Conservation (phyloP, 2,888 invertebrate species). For the Epirrhoe alternata region DNA sequence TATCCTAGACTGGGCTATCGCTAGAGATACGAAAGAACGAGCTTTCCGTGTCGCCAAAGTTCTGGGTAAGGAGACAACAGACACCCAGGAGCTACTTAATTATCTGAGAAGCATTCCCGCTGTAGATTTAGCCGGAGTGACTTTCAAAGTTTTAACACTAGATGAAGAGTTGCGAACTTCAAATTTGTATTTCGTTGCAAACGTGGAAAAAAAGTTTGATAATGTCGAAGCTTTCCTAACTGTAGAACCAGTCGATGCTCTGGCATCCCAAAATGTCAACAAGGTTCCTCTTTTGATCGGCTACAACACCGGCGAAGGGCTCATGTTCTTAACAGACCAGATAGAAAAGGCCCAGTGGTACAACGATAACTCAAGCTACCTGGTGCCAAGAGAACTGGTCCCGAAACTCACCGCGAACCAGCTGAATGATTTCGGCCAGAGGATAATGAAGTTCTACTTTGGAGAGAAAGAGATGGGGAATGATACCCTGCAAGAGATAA, state of each 20-base stretch:
- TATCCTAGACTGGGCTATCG: slow-evolving; percentile 61
- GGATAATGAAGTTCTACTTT: slow-evolving; percentile 61
- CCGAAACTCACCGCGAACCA: slow-evolving; percentile 49
- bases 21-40: slow-evolving; percentile 51
- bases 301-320: slow-evolving; percentile 65
- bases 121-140: slow-evolving; percentile 53
- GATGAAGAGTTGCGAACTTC: slow-evolving; percentile 61
- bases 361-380: slow-evolving; percentile 55
- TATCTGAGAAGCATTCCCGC: slow-evolving; percentile 60
- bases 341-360: slow-evolving; percentile 50
- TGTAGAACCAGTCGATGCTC: slow-evolving; percentile 54
- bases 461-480: slow-evolving; percentile 51
- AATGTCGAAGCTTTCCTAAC: slow-evolving; percentile 59
- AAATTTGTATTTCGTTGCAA: slow-evolving; percentile 64
- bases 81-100: slow-evolving; percentile 56
- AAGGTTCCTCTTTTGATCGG: slow-evolving; percentile 65
- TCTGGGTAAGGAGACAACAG: slow-evolving; percentile 62
- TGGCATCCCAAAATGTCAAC: slow-evolving; percentile 54
- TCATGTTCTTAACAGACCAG: slow-evolving; percentile 51
- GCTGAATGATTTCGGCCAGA: slow-evolving; percentile 55
- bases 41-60: slow-evolving; percentile 62
- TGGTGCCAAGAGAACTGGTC: slow-evolving; percentile 61
- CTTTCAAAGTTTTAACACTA: slow-evolving; percentile 52
- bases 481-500: slow-evolving; percentile 50
- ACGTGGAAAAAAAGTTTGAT: slow-evolving; percentile 61